Evolutionary conservation across 2,113 vertebrate species (phyloP).

Genomic region (Pachyramphus minor): DNA sequence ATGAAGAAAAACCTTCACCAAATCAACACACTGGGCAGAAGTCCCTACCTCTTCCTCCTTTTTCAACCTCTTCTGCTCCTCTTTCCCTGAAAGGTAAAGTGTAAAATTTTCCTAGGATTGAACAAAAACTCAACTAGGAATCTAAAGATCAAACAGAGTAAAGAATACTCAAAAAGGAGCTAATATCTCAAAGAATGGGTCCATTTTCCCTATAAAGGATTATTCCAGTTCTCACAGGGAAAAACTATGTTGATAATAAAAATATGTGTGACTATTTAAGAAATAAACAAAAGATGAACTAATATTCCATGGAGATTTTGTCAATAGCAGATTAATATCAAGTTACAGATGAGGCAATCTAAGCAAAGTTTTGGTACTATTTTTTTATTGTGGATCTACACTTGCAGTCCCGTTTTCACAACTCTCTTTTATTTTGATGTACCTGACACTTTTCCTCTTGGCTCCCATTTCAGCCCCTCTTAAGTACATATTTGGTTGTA

Average conservation of each 20-base stretch:
- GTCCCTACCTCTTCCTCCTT: background rate
- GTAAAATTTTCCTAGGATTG: background rate
- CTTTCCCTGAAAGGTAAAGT: background rate
- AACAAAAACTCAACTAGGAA: background rate
- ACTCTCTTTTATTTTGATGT: slow-evolving; percentile 6
- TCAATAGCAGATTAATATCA: background rate
- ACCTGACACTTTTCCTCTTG: slow-evolving; percentile 26
- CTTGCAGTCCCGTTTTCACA: background rate
- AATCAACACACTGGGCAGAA: background rate
- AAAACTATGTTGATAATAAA: background rate
- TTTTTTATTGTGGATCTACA: background rate
- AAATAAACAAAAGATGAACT: background rate
- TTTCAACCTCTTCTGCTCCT: background rate
- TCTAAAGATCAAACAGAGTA: background rate
- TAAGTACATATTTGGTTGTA: slow-evolving; percentile 20
- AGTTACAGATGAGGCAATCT: background rate
- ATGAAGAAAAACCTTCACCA: background rate
- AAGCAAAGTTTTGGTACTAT: background rate
- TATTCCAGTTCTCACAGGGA: background rate
- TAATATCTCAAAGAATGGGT: background rate
- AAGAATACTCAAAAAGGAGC: background rate
- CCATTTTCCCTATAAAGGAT: background rate
- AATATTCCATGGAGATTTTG: background rate
- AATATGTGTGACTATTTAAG: background rate
- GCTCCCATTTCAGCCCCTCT: slow-evolving; percentile 2